These are phyloP conservation scores for Dolichotis patagonum DNA, from an alignment of 2,113 vertebrate species.

Conservation along the genomic window DNA sequence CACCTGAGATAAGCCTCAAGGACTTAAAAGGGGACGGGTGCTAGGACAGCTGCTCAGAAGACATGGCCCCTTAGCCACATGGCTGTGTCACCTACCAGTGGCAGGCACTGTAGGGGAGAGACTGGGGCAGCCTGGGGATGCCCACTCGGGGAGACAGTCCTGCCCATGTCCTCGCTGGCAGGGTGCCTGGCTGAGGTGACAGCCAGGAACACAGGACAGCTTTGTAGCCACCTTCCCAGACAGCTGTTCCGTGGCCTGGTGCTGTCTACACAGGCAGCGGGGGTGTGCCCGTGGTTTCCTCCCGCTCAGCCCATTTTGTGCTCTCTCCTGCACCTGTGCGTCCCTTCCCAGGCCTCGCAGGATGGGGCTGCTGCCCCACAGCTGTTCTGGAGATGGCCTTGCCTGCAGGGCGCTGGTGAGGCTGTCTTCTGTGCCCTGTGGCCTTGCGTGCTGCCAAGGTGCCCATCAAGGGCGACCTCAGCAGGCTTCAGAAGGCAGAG, in stretches of 20 bases:
- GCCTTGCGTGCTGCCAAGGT: not conserved
- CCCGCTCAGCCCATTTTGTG: not conserved
- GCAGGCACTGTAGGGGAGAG: too few relatives aligned
- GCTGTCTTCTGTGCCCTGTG: not conserved
- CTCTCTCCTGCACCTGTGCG: not conserved
- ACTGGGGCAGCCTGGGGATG: too few relatives aligned
- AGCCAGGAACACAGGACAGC: not conserved
- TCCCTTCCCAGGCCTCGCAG: not conserved
- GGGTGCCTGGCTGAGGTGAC: not conserved
- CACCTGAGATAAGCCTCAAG: not conserved
- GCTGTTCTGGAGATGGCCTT: not conserved
- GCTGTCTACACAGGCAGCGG: not conserved
- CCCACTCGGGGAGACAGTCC: not conserved
- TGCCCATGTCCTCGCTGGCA: fast-evolving
- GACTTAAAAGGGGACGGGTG: not conserved
- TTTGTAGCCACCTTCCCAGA: not conserved
- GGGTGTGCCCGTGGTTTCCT: not conserved
- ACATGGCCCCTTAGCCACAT: too few relatives aligned
- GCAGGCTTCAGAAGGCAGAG: not conserved
- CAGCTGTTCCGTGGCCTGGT: not conserved
- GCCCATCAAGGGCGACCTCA: not conserved
- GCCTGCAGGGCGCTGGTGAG: not conserved
- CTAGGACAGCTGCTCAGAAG: too few relatives aligned
- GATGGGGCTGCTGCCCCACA: fast-evolving
- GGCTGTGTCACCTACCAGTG: not conserved